These are phyloP conservation scores for Allacma fusca DNA, from an alignment of 2,888 invertebrate genomes.

Conservation along the genomic window DNA sequence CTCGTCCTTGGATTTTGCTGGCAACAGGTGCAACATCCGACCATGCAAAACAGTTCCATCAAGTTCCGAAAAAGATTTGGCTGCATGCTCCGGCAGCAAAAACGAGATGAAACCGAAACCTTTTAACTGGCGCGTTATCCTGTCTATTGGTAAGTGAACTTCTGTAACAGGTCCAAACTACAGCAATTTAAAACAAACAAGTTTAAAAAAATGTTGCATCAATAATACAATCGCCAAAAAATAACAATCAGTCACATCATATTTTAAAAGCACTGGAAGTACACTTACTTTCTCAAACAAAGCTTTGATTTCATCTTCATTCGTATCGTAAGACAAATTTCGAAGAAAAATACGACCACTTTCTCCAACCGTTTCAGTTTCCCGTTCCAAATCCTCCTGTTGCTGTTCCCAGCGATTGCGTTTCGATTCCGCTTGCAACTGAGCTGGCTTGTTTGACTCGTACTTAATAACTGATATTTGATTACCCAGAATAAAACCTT, in stretches of 20 bases:
- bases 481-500: slow-evolving; percentile 79
- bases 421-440: slow-evolving; percentile 66
- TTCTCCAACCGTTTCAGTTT: slow-evolving; percentile 79
- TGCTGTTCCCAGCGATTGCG: slow-evolving; percentile 71
- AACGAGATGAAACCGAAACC: slow-evolving; percentile 94
- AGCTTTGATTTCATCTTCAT: slow-evolving; percentile 82
- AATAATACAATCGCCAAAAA: background rate
- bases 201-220: background rate
- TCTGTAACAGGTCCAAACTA: slow-evolving; percentile 79
- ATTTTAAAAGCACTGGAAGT: slow-evolving; percentile 16
- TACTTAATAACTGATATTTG: slow-evolving; percentile 69
- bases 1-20: slow-evolving; percentile 87
- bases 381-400: slow-evolving; percentile 72
- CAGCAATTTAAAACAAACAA: background rate
- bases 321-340: slow-evolving; percentile 86
- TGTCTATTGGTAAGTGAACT: slow-evolving; percentile 87
- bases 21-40: slow-evolving; percentile 90
- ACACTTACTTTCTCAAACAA: slow-evolving; percentile 73
- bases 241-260: background rate
- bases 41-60: slow-evolving; percentile 94
- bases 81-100: slow-evolving; percentile 94
- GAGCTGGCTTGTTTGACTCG: slow-evolving; percentile 46
- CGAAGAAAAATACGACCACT: slow-evolving; percentile 92
- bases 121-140: slow-evolving; percentile 72
- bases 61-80: slow-evolving; percentile 82